phyloP scores from a whole-genome alignment of 2,888 invertebrate genomes.

The Orthonevra nobilis region DNA sequence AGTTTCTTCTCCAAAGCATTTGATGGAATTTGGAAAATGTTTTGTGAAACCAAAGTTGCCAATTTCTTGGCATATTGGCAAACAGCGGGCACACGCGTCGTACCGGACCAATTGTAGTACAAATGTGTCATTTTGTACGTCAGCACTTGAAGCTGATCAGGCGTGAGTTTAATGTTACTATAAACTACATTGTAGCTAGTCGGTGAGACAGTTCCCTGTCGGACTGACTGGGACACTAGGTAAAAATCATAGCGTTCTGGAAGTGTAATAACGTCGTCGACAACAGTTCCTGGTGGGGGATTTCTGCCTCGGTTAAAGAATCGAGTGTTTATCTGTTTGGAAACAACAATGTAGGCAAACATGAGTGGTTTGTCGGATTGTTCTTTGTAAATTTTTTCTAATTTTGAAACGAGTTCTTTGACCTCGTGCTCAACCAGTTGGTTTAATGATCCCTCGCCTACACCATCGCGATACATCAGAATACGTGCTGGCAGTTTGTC shows the following conservation, averaged over 20 bases:
- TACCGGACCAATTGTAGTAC: constrained; percentile 95
- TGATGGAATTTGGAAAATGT: constrained; percentile 87
- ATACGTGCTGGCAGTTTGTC: constrained; percentile 85
- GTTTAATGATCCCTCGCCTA: constrained; percentile 93
- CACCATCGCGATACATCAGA: constrained; percentile 94
- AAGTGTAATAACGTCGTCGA: constrained; percentile 91
- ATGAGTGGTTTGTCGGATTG: constrained; percentile 79
- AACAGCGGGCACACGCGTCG: constrained; percentile 93
- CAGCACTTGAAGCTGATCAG: constrained; percentile 90
- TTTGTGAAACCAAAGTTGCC: constrained; percentile 92
- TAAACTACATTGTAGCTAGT: constrained; percentile 93
- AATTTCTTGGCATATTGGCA: constrained; percentile 97
- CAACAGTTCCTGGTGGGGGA: constrained; percentile 92
- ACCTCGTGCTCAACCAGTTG: constrained; percentile 91
- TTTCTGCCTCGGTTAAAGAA: constrained; percentile 84
- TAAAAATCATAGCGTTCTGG: constrained; percentile 94
- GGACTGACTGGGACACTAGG: constrained; percentile 91
- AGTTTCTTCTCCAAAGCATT: constrained; percentile 84
- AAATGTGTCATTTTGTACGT: constrained; percentile 94
- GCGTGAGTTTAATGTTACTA: constrained; percentile 85
- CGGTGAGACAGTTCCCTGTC: constrained; percentile 94
- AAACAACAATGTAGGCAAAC: constrained; percentile 91
- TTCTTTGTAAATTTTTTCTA: constrained; percentile 82
- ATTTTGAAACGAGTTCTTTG: constrained; percentile 82
- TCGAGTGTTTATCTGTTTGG: constrained; percentile 91